Conservation (phyloP, 1,140 invertebrate genomes). For the Brachionus rubens region DNA sequence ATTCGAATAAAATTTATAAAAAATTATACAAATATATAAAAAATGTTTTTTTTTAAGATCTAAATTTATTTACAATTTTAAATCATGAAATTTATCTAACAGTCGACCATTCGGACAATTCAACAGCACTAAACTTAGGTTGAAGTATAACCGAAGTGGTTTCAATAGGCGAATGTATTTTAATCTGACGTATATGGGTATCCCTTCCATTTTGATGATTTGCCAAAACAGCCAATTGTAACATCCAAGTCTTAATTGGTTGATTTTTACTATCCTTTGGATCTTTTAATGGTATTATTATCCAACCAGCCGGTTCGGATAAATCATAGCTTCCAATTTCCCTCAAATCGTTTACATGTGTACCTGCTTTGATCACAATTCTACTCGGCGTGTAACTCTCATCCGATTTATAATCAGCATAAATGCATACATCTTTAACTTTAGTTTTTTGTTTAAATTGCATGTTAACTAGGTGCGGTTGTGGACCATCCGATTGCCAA, state of each 20-base stretch:
- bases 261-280: slow-evolving; percentile 42
- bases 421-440: slow-evolving; percentile 89
- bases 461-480: slow-evolving; percentile 95
- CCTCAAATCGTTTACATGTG: slow-evolving; percentile 94
- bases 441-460: slow-evolving; percentile 93
- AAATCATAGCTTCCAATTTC: slow-evolving; percentile 91
- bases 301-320: slow-evolving; percentile 90
- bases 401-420: slow-evolving; percentile 94
- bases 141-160: slow-evolving; percentile 40
- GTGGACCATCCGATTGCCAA: slow-evolving; percentile 97
- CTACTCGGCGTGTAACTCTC: slow-evolving; percentile 91
- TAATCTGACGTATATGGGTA: slow-evolving; percentile 94
- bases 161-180: slow-evolving; percentile 72
- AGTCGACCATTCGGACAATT: slow-evolving; percentile 37
- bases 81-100: no score
- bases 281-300: slow-evolving; percentile 73
- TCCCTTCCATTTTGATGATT: slow-evolving; percentile 98
- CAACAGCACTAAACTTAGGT: slow-evolving; percentile 43
- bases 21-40: no score
- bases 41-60: no score
- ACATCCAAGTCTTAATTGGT: slow-evolving; percentile 48
- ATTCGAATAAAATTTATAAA: no score
- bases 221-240: slow-evolving; percentile 67
- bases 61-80: no score
- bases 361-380: slow-evolving; percentile 88